Percentiles rank a stretch among this genome's conserved stretches.
Evolutionary conservation across 2,797 vertebrate species (phyloP).

Genomic region (Pipistrellus pygmaeus): DNA sequence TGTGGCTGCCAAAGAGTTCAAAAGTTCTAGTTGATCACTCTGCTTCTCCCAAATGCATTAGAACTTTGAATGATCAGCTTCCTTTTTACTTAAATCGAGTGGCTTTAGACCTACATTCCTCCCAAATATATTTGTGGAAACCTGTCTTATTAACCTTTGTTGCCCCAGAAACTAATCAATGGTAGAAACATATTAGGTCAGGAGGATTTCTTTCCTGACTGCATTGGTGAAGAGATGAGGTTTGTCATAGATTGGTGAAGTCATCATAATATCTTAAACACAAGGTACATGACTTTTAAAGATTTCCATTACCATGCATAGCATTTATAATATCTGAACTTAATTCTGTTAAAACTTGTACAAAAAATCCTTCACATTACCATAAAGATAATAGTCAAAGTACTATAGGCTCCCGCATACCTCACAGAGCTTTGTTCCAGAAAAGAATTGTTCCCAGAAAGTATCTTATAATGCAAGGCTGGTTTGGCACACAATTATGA

Average conservation of each 20-base stretch:
- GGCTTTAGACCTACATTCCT: not conserved
- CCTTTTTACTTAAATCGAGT: not conserved
- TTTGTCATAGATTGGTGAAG: constrained; percentile 38
- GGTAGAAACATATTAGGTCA: not conserved
- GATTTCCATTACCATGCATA: constrained; percentile 7
- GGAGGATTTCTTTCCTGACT: constrained; percentile 44
- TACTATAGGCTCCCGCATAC: not conserved
- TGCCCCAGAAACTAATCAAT: not conserved
- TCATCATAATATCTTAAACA: constrained; percentile 51
- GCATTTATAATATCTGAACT: constrained; percentile 42
- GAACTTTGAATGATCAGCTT: not conserved
- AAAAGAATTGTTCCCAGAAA: constrained; percentile 53
- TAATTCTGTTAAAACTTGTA: constrained; percentile 64
- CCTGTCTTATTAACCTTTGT: not conserved
- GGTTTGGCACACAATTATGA: constrained; percentile 53
- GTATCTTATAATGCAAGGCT: constrained; percentile 38
- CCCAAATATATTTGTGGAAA: not conserved
- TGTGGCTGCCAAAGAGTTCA: not conserved
- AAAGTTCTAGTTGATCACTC: not conserved
- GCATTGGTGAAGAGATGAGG: not conserved
- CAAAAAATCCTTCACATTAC: constrained; percentile 40
- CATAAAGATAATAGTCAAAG: constrained; percentile 65
- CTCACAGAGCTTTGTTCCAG: constrained; percentile 67
- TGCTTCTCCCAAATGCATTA: not conserved
- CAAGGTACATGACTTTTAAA: constrained; percentile 56